These are phyloP conservation scores for Vombatus ursinus DNA, from an alignment of 2,113 vertebrate genomes.

Conservation along the genomic window DNA sequence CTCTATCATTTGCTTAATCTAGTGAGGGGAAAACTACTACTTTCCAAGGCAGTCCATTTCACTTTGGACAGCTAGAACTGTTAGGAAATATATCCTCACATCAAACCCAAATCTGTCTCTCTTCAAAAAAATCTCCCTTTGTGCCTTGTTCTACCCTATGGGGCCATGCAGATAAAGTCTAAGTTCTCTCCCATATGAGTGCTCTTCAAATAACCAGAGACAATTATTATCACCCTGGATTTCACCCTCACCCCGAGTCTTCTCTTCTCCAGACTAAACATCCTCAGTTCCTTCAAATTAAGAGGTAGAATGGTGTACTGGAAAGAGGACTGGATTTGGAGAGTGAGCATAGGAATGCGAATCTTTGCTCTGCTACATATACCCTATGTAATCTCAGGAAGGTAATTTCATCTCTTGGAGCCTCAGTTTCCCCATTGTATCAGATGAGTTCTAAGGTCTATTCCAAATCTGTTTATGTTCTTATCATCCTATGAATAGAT, in stretches of 20 bases:
- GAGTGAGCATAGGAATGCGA: background rate
- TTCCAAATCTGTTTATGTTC: background rate
- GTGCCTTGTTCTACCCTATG: background rate
- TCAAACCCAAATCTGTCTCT: background rate
- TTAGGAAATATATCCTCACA: background rate
- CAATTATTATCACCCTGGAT: background rate
- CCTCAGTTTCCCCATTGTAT: background rate
- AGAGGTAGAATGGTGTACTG: background rate
- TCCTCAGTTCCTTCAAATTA: background rate
- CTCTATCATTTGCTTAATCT: background rate
- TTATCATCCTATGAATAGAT: background rate
- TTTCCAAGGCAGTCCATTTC: background rate
- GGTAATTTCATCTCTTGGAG: background rate
- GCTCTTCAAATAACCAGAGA: background rate
- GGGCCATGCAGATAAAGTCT: background rate
- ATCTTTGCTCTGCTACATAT: background rate
- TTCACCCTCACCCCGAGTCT: background rate
- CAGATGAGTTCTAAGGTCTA: background rate
- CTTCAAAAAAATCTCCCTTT: too few species aligned
- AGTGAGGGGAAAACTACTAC: background rate
- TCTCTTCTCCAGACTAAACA: background rate
- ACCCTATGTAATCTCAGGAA: background rate
- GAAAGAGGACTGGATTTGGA: background rate
- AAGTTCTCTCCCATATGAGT: background rate
- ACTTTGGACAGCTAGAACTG: background rate